These are phyloP conservation scores for Heliornis fulica DNA, from an alignment of 2,113 vertebrate species.

Conservation along the genomic window DNA sequence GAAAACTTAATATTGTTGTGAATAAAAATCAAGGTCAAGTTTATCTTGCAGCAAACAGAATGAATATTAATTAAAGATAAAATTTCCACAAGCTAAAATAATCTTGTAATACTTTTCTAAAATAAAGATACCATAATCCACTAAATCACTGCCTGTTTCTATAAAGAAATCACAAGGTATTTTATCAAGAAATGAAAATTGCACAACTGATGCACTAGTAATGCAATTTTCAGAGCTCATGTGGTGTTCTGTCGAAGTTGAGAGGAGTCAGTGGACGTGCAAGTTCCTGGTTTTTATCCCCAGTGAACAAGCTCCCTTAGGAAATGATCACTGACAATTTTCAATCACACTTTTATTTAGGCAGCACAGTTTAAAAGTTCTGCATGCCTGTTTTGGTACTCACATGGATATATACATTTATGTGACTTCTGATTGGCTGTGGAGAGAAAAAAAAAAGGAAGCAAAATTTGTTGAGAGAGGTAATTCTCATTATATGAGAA, in stretches of 20 bases:
- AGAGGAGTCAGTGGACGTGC: accelerated
- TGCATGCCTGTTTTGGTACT: not conserved
- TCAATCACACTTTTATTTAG: not conserved
- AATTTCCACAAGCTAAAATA: not conserved
- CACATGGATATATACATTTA: not conserved
- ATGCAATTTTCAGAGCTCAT: not conserved
- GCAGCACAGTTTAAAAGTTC: not conserved
- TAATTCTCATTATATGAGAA: not conserved
- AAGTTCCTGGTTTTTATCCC: not conserved
- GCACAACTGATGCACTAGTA: not conserved
- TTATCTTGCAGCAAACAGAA: not conserved
- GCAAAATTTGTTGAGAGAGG: not conserved
- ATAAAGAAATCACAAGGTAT: not conserved
- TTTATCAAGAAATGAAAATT: not conserved
- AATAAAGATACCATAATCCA: not conserved
- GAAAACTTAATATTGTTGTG: not conserved
- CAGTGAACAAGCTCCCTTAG: not conserved
- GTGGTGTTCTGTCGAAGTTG: not conserved
- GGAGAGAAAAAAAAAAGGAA: not conserved
- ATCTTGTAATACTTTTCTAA: not conserved
- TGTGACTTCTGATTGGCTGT: not conserved
- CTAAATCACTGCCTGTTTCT: not conserved
- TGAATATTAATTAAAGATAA: constrained; percentile 28
- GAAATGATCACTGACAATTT: not conserved
- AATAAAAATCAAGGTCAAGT: not conserved